Conservation (phyloP, 2,888 invertebrate species). For the Atherix ibis region DNA sequence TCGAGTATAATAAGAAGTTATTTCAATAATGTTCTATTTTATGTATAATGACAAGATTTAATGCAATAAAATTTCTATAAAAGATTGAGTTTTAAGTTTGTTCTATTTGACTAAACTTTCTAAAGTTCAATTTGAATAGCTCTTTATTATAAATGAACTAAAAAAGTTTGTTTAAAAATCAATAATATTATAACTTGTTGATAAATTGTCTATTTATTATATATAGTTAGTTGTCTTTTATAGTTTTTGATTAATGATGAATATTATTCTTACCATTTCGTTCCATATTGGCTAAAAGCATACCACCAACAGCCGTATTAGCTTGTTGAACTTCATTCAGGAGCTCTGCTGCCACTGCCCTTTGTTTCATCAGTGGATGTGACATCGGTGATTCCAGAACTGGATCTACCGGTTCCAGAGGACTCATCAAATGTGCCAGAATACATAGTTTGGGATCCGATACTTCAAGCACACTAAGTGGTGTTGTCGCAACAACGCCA, state of each 20-base stretch:
- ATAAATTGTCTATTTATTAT: no score
- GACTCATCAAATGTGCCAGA: constrained; percentile 78
- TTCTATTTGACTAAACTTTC: no score
- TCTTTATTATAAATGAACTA: not conserved
- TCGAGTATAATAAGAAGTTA: no score
- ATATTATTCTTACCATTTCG: constrained; percentile 43
- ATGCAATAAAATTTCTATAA: no score
- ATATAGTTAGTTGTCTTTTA: no score
- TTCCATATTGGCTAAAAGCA: constrained; percentile 82
- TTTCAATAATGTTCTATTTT: no score
- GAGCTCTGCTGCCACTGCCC: constrained; percentile 59
- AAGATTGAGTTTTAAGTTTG: no score
- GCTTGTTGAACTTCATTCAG: constrained; percentile 52
- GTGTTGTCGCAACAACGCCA: constrained; percentile 28
- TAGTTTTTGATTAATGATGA: constrained; percentile 1
- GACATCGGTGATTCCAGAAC: constrained; percentile 70
- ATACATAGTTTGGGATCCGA: constrained; percentile 82
- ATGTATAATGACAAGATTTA: no score
- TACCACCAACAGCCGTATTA: constrained; percentile 61
- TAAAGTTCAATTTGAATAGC: no score
- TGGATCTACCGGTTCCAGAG: constrained; percentile 71
- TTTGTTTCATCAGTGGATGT: constrained; percentile 63
- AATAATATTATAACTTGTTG: no score
- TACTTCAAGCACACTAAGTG: constrained; percentile 61
- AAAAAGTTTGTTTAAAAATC: not conserved